Base-by-base conservation (phyloP, 2,113 vertebrate genomes). In the Agapornis roseicollis region DNA sequence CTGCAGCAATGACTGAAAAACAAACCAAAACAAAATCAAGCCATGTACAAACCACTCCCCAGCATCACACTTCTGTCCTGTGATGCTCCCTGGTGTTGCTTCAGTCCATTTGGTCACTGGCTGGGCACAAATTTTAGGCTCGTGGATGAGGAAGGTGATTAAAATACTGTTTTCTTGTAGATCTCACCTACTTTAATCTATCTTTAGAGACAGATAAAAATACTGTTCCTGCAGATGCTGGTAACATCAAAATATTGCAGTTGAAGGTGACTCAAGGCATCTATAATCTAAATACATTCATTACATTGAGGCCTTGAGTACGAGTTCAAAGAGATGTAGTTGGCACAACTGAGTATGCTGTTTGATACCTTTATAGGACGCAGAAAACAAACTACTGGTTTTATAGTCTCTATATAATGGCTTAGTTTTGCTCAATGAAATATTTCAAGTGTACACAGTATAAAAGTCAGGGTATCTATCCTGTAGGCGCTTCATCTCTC, bases 21-120 rank as follows among this genome's bases (percentile, higher is more conserved):
- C 19, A 42, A 78, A 56, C 1, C 9, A 69, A 37, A 42, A 14
- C 2, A 9, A 31, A 60, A 53, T 2, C 22, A 52, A 27, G 22
- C 6, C 19, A 4, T 20, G 6, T 20, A 17, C 18, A 25, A 74
- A 15, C 3, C 41, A 31, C 27, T 68, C n/a, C n/a, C 23, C 33
- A 64, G 52, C n/a, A 31, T 58, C 60, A 68, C 60, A 11, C 13
- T 42, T 74, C 49, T 64, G 17, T 35, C 64, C 44, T 12, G 0
- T 10, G 17, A 13, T 50, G 29, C 41, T 44, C 1, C 56, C 15
- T 2, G 0, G 0, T 35, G 24, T 41, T 56, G 9, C 44, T 82
- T 85, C 46, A 47, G 29, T 87, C 35, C 39, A 7, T 64, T 77
- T 76, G 47, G 65, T 66, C 19, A 4, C n/a, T 64, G 61, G 13